Conservation (phyloP, 1,140 invertebrate genomes). For the Drosophila busckii region DNA sequence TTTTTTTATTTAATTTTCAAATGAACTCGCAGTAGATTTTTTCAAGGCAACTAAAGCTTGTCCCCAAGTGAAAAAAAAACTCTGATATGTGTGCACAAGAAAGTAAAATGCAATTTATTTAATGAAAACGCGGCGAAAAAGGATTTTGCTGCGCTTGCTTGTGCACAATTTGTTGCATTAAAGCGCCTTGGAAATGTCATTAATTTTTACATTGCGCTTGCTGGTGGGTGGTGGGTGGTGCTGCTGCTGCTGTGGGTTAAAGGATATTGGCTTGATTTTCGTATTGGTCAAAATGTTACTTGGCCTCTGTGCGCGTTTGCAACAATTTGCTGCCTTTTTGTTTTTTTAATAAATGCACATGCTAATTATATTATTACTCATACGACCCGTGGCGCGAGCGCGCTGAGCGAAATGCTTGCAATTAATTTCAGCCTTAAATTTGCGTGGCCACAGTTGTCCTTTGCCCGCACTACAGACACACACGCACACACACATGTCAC, state of each 20-base stretch:
- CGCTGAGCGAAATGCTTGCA: constrained; percentile 56
- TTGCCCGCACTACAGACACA: constrained; percentile 1
- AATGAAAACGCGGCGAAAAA: constrained; percentile 40
- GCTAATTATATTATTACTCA: constrained; percentile 76
- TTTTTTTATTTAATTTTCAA: too few relatives aligned
- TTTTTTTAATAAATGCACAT: constrained; percentile 74
- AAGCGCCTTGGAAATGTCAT: constrained; percentile 67
- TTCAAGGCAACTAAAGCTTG: too few relatives aligned
- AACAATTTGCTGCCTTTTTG: constrained; percentile 61
- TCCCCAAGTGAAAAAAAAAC: too few relatives aligned
- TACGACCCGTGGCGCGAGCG: constrained; percentile 45
- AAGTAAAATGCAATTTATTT: constrained; percentile 51
- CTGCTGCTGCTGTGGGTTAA: not conserved
- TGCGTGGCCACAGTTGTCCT: constrained; percentile 65
- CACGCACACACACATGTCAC: constrained; percentile 35
- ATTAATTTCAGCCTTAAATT: constrained; percentile 74
- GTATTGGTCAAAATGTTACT: constrained; percentile 32
- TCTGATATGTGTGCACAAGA: not conserved
- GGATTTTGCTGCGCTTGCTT: constrained; percentile 13
- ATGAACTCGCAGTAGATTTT: too few relatives aligned
- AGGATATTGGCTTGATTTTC: constrained; percentile 49
- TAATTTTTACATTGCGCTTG: constrained; percentile 34
- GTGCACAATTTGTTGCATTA: constrained; percentile 32
- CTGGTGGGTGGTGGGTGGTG: not conserved
- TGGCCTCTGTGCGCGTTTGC: constrained; percentile 3